Evolutionary conservation across 2,113 vertebrate genomes (phyloP).

Genomic region (Athene noctua): DNA sequence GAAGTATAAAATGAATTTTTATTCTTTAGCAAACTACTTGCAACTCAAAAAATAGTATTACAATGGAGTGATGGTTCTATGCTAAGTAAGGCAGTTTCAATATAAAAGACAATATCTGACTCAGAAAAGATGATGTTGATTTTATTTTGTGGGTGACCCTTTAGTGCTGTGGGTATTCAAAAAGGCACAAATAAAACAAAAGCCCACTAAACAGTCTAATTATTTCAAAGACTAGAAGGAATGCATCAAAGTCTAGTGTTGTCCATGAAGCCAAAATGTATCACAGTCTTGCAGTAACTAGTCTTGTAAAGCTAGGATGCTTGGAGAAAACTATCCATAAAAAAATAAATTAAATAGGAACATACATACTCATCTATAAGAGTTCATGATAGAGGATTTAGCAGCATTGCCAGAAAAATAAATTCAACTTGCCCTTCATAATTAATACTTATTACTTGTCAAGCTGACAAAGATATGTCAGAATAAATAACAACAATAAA

Average conservation of each 20-base stretch:
- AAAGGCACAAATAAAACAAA: background rate
- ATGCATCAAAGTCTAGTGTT: background rate
- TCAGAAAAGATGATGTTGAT: background rate
- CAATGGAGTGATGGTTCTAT: background rate
- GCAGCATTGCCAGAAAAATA: background rate
- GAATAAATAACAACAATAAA: background rate
- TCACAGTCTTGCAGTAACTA: background rate
- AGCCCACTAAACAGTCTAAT: background rate
- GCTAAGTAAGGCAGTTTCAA: background rate
- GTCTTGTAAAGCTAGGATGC: background rate
- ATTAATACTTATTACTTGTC: background rate
- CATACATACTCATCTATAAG: background rate
- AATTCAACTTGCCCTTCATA: background rate
- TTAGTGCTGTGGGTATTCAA: background rate
- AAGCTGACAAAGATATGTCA: background rate
- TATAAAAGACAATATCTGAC: background rate
- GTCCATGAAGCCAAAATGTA: background rate
- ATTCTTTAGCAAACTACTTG: background rate
- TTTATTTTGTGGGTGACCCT: background rate
- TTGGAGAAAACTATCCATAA: background rate
- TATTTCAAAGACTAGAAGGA: conserved; percentile 28
- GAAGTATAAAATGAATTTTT: background rate
- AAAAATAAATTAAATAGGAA: background rate
- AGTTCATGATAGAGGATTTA: background rate
- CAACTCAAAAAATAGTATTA: background rate